phyloP scores from a whole-genome alignment of 2,888 invertebrate species.

The Lottia gigantea region DNA sequence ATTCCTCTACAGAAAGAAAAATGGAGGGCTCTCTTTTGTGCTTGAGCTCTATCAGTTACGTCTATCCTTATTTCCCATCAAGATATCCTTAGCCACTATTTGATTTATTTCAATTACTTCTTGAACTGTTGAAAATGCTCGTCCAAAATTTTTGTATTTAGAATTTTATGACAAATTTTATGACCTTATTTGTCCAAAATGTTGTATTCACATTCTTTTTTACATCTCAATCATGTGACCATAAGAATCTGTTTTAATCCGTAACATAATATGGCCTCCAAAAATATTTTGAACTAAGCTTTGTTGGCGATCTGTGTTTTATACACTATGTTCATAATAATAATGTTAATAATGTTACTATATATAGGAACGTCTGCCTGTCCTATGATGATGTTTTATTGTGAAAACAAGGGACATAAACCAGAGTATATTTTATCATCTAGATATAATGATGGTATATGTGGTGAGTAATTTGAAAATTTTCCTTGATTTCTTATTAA shows the following conservation, averaged over 20 bases:
- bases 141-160: too few species aligned
- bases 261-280: not conserved
- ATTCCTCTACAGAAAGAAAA: too few species aligned
- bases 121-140: too few species aligned
- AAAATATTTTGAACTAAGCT: not conserved
- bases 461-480: slow-evolving; percentile 72
- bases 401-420: slow-evolving; percentile 81
- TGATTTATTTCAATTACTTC: too few species aligned
- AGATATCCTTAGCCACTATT: too few species aligned
- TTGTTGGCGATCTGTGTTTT: not conserved
- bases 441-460: slow-evolving; percentile 91
- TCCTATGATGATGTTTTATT: slow-evolving; percentile 84
- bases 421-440: slow-evolving; percentile 80
- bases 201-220: not conserved
- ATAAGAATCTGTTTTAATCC: not conserved
- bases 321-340: too few species aligned
- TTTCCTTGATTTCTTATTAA: too few species aligned
- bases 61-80: too few species aligned
- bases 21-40: too few species aligned
- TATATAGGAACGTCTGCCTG: slow-evolving; percentile 92
- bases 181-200: too few species aligned
- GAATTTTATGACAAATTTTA: too few species aligned
- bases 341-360: slow-evolving; percentile 23
- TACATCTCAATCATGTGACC: not conserved
- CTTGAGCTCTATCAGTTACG: too few species aligned